Evolutionary conservation across 1,140 invertebrate species (phyloP), one percentile per base, ranked within the genome.

Genomic region (Drosophila quadrilineata): DNA sequence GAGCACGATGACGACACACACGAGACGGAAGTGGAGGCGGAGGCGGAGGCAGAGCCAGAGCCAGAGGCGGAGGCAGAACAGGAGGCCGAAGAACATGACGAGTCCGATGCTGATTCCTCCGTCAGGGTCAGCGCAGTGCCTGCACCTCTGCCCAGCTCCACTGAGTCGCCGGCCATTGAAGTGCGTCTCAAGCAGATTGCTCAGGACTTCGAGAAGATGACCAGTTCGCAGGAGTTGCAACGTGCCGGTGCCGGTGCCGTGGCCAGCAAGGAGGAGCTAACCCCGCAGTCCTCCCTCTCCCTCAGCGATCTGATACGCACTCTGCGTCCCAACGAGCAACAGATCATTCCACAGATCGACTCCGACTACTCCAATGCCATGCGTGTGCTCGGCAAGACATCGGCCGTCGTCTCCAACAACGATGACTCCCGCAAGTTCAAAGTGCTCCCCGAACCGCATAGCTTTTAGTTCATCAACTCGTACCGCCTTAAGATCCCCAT

Each of bases 281-380:
- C 72, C 5, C 87, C 79, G 0, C 87, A 90, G 24, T 88, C 86
- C 6, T 89, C 89, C 22, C 64, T 90, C 3, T 90, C 88, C 5
- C 65, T 90, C 3, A 88, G 88, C 38, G 89, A 90, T 59, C 72
- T 90, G 14, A 88, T 90, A 54, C 80, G 87, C 49, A 89, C 88
- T 8, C 26, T 89, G 43, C 75, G 88, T n/a, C 88, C 88, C 36
- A 88, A 88, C 35, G 89, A 89, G 19, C 88, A 89, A 46, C 89
- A 89, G 56, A 87, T 89, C 29, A 87, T 88, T 19, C 86, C 89
- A 22, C 89, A 90, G 54, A 90, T 90, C 60, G 89, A 90, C 54
- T 89, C 87, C 6, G 86, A 89, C 56, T 90, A 90, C 59, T 89
- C 89, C 31, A 89, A 89, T 65, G 88, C 88, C 33, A 89, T 89